phyloP scores from a whole-genome alignment of 2,797 vertebrate species.

The Microchirus variegatus region DNA sequence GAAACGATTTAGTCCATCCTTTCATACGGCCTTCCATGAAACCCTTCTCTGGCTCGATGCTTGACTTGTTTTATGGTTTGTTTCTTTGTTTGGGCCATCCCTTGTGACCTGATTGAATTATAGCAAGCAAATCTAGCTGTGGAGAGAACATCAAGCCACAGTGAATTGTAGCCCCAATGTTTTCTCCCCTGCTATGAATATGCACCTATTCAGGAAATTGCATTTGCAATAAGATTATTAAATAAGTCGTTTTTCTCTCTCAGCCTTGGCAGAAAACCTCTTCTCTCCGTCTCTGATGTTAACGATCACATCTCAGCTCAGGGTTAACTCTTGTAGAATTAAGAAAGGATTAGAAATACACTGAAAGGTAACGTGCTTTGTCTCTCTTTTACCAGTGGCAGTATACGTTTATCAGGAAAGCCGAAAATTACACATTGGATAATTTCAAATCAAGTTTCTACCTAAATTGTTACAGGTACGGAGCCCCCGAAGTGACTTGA shows the following conservation, averaged over 20 bases:
- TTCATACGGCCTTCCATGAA: background rate
- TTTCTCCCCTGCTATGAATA: constrained; percentile 20
- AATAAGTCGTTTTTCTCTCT: constrained; percentile 14
- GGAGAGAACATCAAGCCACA: constrained; percentile 28
- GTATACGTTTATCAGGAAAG: no score
- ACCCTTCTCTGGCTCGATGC: constrained; percentile 25
- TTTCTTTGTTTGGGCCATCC: constrained; percentile 23
- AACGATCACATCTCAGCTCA: constrained; percentile 31
- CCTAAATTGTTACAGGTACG: no score
- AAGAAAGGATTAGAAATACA: constrained; percentile 23
- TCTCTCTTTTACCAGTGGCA: no score
- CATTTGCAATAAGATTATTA: constrained; percentile 36
- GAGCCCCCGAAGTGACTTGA: no score
- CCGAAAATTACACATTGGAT: no score
- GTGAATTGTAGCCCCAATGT: constrained; percentile 19
- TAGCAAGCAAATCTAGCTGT: constrained; percentile 30
- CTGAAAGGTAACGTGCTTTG: background rate
- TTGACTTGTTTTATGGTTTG: constrained; percentile 22
- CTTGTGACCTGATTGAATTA: constrained; percentile 48
- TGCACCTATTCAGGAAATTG: constrained; percentile 38
- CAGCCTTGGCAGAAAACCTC: constrained; percentile 5
- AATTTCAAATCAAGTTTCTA: no score
- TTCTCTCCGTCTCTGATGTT: constrained; percentile 20
- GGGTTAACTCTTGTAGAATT: constrained; percentile 38
- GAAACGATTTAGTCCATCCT: background rate